These are phyloP conservation scores for Circaetus gallicus DNA, from an alignment of 2,113 vertebrate species.

Conservation along the genomic window DNA sequence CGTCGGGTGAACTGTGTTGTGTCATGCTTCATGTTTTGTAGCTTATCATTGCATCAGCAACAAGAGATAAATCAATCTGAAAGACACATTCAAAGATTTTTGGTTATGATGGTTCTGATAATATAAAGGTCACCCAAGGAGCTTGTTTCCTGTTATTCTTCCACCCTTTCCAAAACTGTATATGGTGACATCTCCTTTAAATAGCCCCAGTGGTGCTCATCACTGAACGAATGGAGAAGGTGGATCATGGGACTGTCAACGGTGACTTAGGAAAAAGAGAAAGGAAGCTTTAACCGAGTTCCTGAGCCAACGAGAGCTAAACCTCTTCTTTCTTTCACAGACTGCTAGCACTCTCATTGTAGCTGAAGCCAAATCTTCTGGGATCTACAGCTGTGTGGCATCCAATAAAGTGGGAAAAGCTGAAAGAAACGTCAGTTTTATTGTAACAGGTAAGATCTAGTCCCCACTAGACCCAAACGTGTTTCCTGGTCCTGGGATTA, in stretches of 20 bases:
- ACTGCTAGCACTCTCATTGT: constrained; percentile 87
- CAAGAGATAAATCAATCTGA: constrained; percentile 31
- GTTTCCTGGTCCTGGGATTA: neutral
- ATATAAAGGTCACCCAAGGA: constrained; percentile 27
- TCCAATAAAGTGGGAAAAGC: constrained; percentile 85
- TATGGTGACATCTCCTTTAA: neutral
- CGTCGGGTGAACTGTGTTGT: neutral
- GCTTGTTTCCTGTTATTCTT: constrained; percentile 69
- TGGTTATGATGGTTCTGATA: constrained; percentile 36
- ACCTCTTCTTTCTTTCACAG: constrained; percentile 72
- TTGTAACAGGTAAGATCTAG: constrained; percentile 86
- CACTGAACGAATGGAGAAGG: neutral
- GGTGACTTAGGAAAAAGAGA: neutral
- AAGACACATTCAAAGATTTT: constrained; percentile 6
- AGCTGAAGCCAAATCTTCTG: constrained; percentile 83
- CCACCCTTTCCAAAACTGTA: constrained; percentile 13
- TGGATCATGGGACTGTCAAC: neutral
- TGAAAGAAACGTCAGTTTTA: constrained; percentile 83
- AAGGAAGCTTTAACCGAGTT: neutral
- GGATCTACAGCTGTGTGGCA: constrained; percentile 88
- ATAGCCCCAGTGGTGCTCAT: neutral
- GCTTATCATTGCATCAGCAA: constrained; percentile 16
- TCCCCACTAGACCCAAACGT: fast-evolving
- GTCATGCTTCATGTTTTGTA: neutral
- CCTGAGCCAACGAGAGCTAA: neutral